phyloP scores from a whole-genome alignment of 2,888 invertebrate species.

The Falcaria lacertinaria region DNA sequence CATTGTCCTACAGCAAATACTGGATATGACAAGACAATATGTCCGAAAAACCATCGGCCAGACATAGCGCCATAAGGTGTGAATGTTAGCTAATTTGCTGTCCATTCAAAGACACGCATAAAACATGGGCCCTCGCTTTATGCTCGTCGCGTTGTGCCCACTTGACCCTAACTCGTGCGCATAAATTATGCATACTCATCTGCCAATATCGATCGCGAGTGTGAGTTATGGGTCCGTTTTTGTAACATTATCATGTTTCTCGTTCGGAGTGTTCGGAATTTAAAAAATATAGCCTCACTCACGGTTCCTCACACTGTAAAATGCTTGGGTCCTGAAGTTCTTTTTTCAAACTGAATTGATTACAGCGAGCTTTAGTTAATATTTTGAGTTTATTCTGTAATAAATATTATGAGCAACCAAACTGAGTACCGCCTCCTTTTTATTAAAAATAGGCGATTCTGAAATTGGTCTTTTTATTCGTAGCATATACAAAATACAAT shows the following conservation, averaged over 20 bases:
- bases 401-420: too few species aligned
- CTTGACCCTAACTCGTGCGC: constrained; percentile 65
- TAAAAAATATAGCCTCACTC: too few species aligned
- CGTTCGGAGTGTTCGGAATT: too few species aligned
- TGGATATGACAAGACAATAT: constrained; percentile 15
- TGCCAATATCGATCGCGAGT: constrained; percentile 13
- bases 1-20: constrained; percentile 51
- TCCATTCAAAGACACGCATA: constrained; percentile 45
- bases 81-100: constrained; percentile 59
- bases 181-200: constrained; percentile 78
- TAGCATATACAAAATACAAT: too few species aligned
- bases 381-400: too few species aligned
- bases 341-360: too few species aligned
- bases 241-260: neutral
- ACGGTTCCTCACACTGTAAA: too few species aligned
- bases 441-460: too few species aligned
- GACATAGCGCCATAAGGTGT: constrained; percentile 64
- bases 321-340: too few species aligned
- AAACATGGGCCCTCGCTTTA: constrained; percentile 31
- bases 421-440: too few species aligned
- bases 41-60: constrained; percentile 33
- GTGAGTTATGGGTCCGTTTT: constrained; percentile 2
- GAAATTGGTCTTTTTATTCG: too few species aligned
- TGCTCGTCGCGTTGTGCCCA: constrained; percentile 37
- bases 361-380: too few species aligned